phyloP scores from a whole-genome alignment of 1,140 invertebrate species.

The Pteromalus puparum region DNA sequence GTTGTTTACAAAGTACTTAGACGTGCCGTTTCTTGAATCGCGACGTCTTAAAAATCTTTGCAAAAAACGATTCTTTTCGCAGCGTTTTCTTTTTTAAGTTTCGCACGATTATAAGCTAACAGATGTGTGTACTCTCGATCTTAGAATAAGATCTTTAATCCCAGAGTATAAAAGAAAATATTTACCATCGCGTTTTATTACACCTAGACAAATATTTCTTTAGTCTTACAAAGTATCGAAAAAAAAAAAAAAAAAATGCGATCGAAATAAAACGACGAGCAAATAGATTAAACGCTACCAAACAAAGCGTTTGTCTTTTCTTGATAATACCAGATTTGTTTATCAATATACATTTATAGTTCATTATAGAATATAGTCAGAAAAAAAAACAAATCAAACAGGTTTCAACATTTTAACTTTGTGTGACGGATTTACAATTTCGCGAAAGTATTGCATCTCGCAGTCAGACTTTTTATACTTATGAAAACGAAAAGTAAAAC shows the following conservation, averaged over 20 bases:
- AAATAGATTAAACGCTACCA: background rate
- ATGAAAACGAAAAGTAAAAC: background rate
- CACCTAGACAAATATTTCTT: constrained; percentile 14
- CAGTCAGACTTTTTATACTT: constrained; percentile 42
- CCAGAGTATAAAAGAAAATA: background rate
- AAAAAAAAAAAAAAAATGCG: constrained; percentile 17
- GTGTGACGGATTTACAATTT: constrained; percentile 14
- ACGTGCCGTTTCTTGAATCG: constrained; percentile 1
- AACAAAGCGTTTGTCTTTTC: constrained; percentile 7
- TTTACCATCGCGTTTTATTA: constrained; percentile 1
- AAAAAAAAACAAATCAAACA: constrained; percentile 3
- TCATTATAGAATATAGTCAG: constrained; percentile 46
- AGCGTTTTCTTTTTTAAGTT: background rate
- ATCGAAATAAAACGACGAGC: background rate
- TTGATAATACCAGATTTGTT: constrained; percentile 27
- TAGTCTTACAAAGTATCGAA: constrained; percentile 12
- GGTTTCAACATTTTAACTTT: background rate
- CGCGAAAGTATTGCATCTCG: constrained; percentile 1
- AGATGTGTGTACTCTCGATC: background rate
- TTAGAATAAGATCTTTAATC: background rate
- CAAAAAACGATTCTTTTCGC: constrained; percentile 7
- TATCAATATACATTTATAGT: constrained; percentile 34
- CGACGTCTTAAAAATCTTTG: background rate
- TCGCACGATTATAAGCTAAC: background rate
- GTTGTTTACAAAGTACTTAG: constrained; percentile 35